A percentile compares a stretch with the other conserved stretches of the same genome.
Evolutionary conservation across 2,113 vertebrate genomes (phyloP).

Genomic region (Motacilla alba): DNA sequence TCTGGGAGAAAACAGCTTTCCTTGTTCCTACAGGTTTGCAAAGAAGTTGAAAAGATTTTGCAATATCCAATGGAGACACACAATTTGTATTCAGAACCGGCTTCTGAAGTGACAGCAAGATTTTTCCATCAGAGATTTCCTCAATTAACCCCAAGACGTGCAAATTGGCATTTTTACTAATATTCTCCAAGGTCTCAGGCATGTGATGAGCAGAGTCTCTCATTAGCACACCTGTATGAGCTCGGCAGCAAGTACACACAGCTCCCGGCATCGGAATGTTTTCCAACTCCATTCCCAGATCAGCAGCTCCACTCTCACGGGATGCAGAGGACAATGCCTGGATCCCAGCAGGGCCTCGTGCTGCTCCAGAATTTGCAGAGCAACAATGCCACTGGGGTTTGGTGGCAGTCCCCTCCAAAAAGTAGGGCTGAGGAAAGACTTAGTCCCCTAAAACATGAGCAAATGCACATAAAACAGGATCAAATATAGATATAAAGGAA

Average conservation of each 20-base stretch:
- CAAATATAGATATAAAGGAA: neutral
- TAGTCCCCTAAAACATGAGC: neutral
- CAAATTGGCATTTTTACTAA: conserved; percentile 58
- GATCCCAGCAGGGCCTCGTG: neutral
- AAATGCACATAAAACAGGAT: neutral
- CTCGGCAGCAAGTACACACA: neutral
- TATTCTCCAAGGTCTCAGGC: conserved; percentile 33
- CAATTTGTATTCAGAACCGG: conserved; percentile 39
- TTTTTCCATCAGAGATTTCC: conserved; percentile 52
- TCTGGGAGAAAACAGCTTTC: neutral
- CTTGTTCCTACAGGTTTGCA: neutral
- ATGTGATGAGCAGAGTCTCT: conserved; percentile 42
- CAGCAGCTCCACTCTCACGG: neutral
- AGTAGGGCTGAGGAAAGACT: neutral
- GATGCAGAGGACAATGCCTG: neutral
- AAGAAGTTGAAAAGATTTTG: neutral
- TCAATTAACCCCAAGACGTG: conserved; percentile 63
- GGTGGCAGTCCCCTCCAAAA: neutral
- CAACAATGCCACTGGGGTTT: neutral
- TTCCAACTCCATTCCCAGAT: neutral
- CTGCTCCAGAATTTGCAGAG: neutral
- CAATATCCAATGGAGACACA: neutral
- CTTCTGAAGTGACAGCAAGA: conserved; percentile 31
- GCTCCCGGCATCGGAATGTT: neutral
- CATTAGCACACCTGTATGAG: conserved; percentile 43